These are phyloP conservation scores for Acrocephalus kingi DNA, from an alignment of 2,113 vertebrate species.

Conservation along the genomic window DNA sequence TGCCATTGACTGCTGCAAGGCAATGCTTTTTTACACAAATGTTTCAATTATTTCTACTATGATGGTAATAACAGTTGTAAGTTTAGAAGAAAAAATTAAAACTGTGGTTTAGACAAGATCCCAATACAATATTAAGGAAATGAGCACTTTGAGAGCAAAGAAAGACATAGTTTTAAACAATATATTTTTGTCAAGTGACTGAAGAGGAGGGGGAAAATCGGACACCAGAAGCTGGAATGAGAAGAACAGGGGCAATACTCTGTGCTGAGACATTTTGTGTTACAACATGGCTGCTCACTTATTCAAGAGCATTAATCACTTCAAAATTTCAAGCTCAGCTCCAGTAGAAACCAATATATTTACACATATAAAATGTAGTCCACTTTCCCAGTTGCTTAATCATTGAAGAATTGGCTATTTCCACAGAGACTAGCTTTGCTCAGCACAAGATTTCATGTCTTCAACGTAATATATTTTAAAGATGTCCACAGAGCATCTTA, in stretches of 20 bases:
- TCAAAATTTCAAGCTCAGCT: constrained; percentile 20
- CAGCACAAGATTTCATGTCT: not conserved
- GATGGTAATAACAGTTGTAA: constrained; percentile 49
- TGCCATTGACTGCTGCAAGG: constrained; percentile 26
- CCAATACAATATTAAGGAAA: constrained; percentile 48
- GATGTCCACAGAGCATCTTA: not conserved
- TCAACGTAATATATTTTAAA: not conserved
- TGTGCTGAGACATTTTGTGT: not conserved
- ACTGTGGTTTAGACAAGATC: constrained; percentile 25
- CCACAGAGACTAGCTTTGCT: not conserved
- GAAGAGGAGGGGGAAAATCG: not conserved
- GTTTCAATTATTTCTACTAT: constrained; percentile 31
- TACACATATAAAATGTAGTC: not conserved
- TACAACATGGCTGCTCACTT: not conserved
- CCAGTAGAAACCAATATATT: not conserved
- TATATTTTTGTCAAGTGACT: constrained; percentile 12
- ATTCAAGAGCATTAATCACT: constrained; percentile 20
- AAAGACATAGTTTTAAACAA: not conserved
- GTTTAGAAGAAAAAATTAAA: not conserved
- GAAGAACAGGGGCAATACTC: not conserved
- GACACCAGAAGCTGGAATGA: not conserved
- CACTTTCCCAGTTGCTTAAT: constrained; percentile 19
- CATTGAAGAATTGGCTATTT: not conserved
- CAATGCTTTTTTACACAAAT: constrained; percentile 20
- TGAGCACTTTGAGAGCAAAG: constrained; percentile 26